Evolutionary conservation across 2,888 invertebrate species (phyloP).

Genomic region (Volucella inanis): DNA sequence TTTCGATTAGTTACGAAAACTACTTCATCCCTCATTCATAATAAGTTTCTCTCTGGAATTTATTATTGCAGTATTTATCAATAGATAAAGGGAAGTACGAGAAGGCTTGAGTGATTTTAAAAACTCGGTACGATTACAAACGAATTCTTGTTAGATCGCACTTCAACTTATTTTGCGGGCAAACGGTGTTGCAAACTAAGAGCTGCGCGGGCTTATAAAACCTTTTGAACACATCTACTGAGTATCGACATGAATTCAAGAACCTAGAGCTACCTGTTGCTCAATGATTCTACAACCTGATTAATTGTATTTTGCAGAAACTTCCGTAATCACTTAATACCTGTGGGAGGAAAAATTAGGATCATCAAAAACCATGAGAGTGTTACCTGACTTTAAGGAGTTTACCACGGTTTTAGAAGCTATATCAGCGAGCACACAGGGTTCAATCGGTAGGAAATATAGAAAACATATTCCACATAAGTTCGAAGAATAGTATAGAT

Average conservation of each 20-base stretch:
- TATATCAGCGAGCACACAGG: background rate
- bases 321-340: slow-evolving; percentile 20
- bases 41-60: no score
- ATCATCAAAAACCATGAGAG: background rate
- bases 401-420: background rate
- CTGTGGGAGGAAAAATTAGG: slow-evolving; percentile 28
- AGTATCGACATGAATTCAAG: slow-evolving; percentile 19
- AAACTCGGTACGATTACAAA: no score
- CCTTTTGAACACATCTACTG: slow-evolving; percentile 12
- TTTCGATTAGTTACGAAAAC: no score
- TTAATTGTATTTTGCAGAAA: slow-evolving; percentile 18
- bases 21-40: no score
- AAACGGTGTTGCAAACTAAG: slow-evolving; percentile 3
- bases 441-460: background rate
- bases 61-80: slow-evolving; percentile 13
- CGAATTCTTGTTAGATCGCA: slow-evolving; percentile 22
- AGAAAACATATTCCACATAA: background rate
- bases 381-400: slow-evolving; percentile 2
- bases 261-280: slow-evolving; percentile 24
- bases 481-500: no score
- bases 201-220: background rate
- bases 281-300: slow-evolving; percentile 29
- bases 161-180: slow-evolving; percentile 17
- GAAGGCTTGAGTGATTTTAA: slow-evolving; percentile 9
- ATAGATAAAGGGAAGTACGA: slow-evolving; percentile 10